Evolutionary conservation across 2,113 vertebrate species (phyloP), one percentile per base, ranked within the genome.

Genomic region (Rhegmatorhina hoffmannsi): DNA sequence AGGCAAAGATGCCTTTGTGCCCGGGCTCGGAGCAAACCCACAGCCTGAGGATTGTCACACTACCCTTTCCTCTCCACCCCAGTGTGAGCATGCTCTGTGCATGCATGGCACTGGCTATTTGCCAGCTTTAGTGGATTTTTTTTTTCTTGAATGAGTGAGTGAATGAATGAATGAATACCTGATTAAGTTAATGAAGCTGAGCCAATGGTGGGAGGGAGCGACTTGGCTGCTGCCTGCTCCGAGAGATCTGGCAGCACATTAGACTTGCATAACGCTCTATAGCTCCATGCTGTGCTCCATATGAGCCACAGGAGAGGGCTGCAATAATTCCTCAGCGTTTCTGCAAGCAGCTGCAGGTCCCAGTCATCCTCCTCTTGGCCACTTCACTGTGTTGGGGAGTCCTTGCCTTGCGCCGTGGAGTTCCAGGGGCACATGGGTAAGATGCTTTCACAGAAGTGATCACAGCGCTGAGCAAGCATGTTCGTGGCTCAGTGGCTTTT

Each of bases 141-240:
- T 98, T 98, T 63, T 95, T 95, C 91, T 97, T 97, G 92, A 98
- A 97, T 98, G 98, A 99, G 98, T 98, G 98, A 99, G 97, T 98
- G 96, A 98, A 97, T 98, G 96, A 98, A 98, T 98, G 98, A 99
- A 98, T 99, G 98, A 99, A 98, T 98, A 98, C 98, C 98, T 99
- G 98, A 99, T 99, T 97, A 98, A 98, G 97, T 98, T 98, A 98
- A 98, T 98, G 97, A 97, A 93, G 96, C 95, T 87, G 92, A 98
- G 98, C 96, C 89, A 97, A 96, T 97, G 95, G 94, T 97, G 97
- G 98, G 97, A 98, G 95, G 98, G 98, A 98, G 96, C 62, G 31
- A 92, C 94, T 96, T 96, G 96, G 97, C 98, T 98, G 97, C 98
- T 92, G 96, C 97, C 97, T 98, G 97, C 96, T 97, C 97, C 13